Evolutionary conservation across 2,113 vertebrate genomes (phyloP), one percentile per base, ranked within the genome.

Genomic region (Zosterops borbonicus): DNA sequence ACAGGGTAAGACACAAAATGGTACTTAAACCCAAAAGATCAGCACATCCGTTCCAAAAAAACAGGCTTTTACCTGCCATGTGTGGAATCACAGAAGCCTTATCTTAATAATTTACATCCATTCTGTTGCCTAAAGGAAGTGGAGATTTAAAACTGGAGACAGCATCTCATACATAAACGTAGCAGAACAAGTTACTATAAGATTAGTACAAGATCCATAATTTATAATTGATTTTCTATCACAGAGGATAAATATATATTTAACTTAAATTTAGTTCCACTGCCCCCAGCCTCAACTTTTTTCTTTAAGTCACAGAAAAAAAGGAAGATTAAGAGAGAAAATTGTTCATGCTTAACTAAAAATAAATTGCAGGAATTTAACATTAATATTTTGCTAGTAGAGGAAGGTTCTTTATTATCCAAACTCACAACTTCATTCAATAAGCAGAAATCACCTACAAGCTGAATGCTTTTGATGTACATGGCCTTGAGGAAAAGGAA

Each of bases 51-150:
- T 85, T 82, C 35, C 24, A 50, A 21, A 84, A 82, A 50, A 27
- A 0, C 12, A 70, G 39, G 29, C 25, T 60, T 52, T 64, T 59
- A 81, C 29, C 21, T 64, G 27, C 39, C 31, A 67, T 0, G 0
- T n/a, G 9, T 55, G 21, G 18, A 90, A 59, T 28, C 69, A 63
- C 37, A 55, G 13, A 58, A 62, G 8, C 12, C 27, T 90, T 64
- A 79, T 39, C 44, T 79, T 63, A 87, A 67, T 65, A 74, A 81
- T 63, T 87, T 74, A 70, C 6, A 82, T 39, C 33, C 8, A 29
- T 82, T 78, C 42, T 47, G 7, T 67, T 81, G 33, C 78, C 69
- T 67, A 63, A 39, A 93, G 28, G 8, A 83, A 75, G 20, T 3
- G 3, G 35, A 79, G 52, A 79, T 88, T 88, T 94, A 83, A 89